Evolutionary conservation across 2,113 vertebrate species (phyloP), one percentile per base, ranked within the genome.

Genomic region (Prunella fulvescens): DNA sequence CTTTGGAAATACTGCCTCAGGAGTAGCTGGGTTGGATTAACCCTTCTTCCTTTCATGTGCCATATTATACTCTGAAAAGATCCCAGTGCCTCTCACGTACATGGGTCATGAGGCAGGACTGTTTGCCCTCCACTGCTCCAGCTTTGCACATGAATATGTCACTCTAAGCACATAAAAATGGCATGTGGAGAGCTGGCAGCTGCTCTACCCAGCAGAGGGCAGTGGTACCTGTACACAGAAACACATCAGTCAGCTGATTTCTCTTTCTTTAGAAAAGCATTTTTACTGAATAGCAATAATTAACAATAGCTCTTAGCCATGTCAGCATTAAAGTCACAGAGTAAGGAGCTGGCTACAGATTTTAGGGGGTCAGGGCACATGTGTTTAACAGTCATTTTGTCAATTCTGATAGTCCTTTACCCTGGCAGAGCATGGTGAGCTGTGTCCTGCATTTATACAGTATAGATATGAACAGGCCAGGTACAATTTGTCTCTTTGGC

Each of bases 191-290:
- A 11, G 35, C 79, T 29, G 73, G 31, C 60, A 83, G 88, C 90
- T 93, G 72, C 83, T 88, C 48, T 84, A 81, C 93, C 96, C 95
- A 96, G 95, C 48, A 97, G 95, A 96, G 95, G 95, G 95, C 96
- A 96, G 95, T 95, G 95, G 95, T 96, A 96, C 90, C 95, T 88
- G 69, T 24, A 29, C 57, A 65, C 94, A 84, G 54, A 47, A 83
- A 53, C 67, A 50, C 40, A 5, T 48, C 53, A 67, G 40, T 57
- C 8, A 7, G 44, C 65, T 88, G 11, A 53, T 93, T 88, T 83
- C 72, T 73, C 7, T 95, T 62, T 31, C 62, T 90, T 88, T 48
- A 81, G 64, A 51, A 92, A 74, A 83, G 19, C 35, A 7, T 67
- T 93, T 86, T 74, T 50, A 67, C 31, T 48, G 31, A 88, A 35